Conservation (phyloP, 53 echinoderm and acorn worm species). For the Echinometra lucunter region DNA sequence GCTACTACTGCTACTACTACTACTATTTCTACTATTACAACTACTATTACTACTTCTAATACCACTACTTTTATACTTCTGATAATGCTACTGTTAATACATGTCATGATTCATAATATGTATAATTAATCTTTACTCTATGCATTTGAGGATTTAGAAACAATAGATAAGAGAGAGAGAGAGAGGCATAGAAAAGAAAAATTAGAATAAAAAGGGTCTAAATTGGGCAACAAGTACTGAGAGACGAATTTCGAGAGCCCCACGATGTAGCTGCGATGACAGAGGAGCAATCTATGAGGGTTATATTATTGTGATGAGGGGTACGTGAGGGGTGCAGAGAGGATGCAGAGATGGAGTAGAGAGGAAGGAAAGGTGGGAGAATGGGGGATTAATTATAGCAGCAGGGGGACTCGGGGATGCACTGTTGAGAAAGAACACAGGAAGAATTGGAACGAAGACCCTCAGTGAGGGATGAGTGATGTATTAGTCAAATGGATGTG, state of each 20-base stretch:
- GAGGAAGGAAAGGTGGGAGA: constrained; percentile 46
- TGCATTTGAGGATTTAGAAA: neutral
- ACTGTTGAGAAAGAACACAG: constrained; percentile 48
- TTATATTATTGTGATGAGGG: constrained; percentile 27
- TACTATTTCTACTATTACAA: neutral
- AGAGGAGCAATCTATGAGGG: constrained; percentile 5
- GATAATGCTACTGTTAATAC: neutral
- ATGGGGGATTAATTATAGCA: constrained; percentile 40
- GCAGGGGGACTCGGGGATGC: constrained; percentile 21
- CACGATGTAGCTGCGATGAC: neutral
- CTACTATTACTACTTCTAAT: neutral
- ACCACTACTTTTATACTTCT: neutral
- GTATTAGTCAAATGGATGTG: constrained; percentile 41
- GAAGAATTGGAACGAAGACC: constrained; percentile 50
- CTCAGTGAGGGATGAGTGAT: constrained; percentile 27
- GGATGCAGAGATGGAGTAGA: no score
- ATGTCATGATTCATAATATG: neutral
- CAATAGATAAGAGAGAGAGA: neutral
- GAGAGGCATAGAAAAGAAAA: neutral
- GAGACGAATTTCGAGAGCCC: neutral
- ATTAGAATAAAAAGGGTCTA: neutral
- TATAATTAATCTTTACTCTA: neutral
- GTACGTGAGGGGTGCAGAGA: constrained; percentile 15
- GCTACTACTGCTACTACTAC: neutral
- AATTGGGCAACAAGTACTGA: neutral